Percentiles rank a stretch among this genome's conserved stretches.
Conservation (phyloP, 2,113 vertebrate genomes). For the Penelope pileata region DNA sequence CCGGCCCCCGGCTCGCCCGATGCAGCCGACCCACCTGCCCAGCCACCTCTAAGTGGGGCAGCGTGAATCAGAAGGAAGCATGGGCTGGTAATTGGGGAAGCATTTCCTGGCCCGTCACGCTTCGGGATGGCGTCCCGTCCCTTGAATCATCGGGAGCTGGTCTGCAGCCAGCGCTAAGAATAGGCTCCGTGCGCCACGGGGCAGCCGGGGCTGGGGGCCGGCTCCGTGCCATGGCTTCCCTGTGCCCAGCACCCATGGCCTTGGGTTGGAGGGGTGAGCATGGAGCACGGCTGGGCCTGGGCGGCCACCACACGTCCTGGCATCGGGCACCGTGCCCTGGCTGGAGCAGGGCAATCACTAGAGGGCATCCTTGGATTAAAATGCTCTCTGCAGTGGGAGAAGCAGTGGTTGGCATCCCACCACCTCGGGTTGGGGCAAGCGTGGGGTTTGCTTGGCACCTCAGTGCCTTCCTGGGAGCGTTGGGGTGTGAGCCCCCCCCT, state of each 20-base stretch:
- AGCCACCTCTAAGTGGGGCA: not conserved
- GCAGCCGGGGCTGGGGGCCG: not conserved
- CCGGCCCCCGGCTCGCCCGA: fast-evolving
- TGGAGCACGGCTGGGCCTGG: fast-evolving
- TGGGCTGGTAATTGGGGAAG: constrained; percentile 51
- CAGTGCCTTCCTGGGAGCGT: not conserved
- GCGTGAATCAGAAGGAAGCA: constrained; percentile 36
- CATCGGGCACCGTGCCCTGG: fast-evolving
- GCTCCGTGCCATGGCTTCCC: not conserved
- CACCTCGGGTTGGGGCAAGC: not conserved
- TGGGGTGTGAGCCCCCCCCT: not conserved
- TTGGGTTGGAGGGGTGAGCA: not conserved
- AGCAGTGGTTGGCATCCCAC: not conserved
- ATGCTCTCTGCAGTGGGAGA: not conserved
- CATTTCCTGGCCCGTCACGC: constrained; percentile 67
- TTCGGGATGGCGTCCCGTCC: constrained; percentile 49
- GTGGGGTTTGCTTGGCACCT: fast-evolving
- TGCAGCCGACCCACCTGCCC: constrained; percentile 27
- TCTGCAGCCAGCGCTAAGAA: constrained; percentile 35
- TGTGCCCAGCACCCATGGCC: fast-evolving
- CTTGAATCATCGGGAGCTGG: constrained; percentile 63
- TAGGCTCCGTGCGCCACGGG: not conserved
- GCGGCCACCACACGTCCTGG: not conserved
- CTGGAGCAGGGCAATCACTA: constrained; percentile 49
- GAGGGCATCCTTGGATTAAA: constrained; percentile 54